Base-by-base conservation (phyloP, 1,140 invertebrate species). In the Zeugodacus cucurbitae region DNA sequence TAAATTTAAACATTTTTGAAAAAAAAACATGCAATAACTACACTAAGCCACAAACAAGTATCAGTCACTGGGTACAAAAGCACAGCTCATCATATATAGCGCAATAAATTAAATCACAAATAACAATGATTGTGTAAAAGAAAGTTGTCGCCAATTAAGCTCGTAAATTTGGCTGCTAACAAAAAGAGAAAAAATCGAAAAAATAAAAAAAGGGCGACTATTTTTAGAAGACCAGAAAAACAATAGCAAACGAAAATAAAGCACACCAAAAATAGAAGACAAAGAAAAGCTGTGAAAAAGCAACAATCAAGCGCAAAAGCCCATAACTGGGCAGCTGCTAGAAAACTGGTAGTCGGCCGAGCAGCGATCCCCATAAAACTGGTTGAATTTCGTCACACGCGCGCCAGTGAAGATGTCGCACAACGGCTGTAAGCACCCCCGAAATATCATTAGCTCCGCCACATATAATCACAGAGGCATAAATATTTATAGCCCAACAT, bases 381-480 rank as follows among this genome's bases (percentile, higher is more conserved):
- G 44, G 74, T 82, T 82, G n/a, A 22, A 82, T 82, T 82, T 82
- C 74, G 41, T 82, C 74, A 82, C 74, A 82, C 74, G 74, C 41
- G 74, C 26, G 41, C 41, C 22, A 48, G n/a, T 29, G 74, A 82
- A 82, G 74, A 82, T 82, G 41, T 82, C 74, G n/a, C 74, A 37
- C n/a, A 82, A 14, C 44, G 10, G 74, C 10, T 41, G 29, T 48
- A n/a, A 82, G n/a, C 41, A 54, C 14, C 74, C 41, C 74, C 41
- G 22, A 82, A 82, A 54, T 29, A 14, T 82, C 44, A 82, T 5
- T 82, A 26, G 8, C 22, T 62, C 58, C 58, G 58, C n/a, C 48
- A 20, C 48, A 54, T 62, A 62, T 34, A 48, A 82, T 44, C 26
- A 5, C 29, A 67, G 37, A 41, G 2, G 22, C 44, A 82, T 82